Evolutionary conservation across 1,140 invertebrate species (phyloP), one percentile per base, ranked within the genome.

Genomic region (Listronotus oregonensis): DNA sequence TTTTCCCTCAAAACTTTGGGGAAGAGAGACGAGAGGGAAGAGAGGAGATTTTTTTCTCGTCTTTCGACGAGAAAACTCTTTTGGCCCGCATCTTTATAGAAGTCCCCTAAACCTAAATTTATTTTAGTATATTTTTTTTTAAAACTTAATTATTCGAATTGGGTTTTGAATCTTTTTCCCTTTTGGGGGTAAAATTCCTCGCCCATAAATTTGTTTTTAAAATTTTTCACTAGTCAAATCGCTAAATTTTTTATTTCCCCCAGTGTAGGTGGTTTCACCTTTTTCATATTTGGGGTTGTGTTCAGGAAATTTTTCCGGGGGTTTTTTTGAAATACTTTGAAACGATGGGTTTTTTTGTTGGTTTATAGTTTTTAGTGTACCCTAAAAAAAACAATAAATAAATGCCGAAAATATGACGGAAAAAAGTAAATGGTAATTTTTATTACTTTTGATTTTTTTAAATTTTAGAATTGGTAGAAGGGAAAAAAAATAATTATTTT

Each of bases 201-300:
- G 15, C 11, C 15, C 50, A 18, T 51, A 54, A 5, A 40, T 62
- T 15, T 3, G 12, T 56, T 64, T 31, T n/a, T n/a, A n/a, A 79
- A 95, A 93, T 80, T 95, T 93, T 68, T 92, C 87, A 76, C 87
- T 87, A 67, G 94, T 82, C 89, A 94, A 83, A 80, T 96, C 93
- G 50, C 86, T 86, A 78, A 89, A 95, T 75, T 93, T 86, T 80
- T 95, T 95, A 70, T 93, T 76, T 39, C 78, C 83, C 68, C 93
- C 74, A 71, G 85, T 85, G 79, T 82, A 94, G 8, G 81, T 73
- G 32, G 87, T 84, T 66, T 85, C 71, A 0, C 92, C 92, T 44
- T 80, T 73, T 67, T 87, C 85, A 75, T 80, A 92, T 59, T 81
- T 79, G 64, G 83, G 80, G 82, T 97, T 97, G 76, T 97, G 94